phyloP scores from a whole-genome alignment of 37 sponge, comb jelly and placozoan species.

The Eunapius fragilis region DNA sequence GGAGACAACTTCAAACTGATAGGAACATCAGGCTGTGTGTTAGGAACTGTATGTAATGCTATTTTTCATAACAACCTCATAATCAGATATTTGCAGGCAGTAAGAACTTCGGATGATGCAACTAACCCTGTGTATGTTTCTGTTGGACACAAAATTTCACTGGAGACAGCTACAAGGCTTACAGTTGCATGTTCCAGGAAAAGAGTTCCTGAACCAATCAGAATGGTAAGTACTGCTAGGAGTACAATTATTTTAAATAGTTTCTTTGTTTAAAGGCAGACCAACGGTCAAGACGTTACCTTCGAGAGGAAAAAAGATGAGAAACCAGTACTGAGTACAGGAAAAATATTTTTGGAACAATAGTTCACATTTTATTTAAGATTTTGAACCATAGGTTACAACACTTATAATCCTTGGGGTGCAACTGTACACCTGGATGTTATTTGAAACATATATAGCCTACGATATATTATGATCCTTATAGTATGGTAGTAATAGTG shows the following conservation, averaged over 20 bases:
- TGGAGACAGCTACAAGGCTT: slow-evolving; percentile 84
- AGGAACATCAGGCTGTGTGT: slow-evolving; percentile 68
- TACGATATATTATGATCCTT: no score
- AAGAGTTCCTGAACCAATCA: slow-evolving; percentile 93
- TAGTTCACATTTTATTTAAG: no score
- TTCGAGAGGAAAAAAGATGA: slow-evolving; percentile 14
- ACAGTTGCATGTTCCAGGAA: slow-evolving; percentile 63
- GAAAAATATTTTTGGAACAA: background rate
- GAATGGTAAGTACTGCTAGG: slow-evolving; percentile 64
- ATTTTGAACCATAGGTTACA: no score
- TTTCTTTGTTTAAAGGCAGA: slow-evolving; percentile 45
- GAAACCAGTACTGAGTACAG: background rate
- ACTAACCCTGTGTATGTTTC: slow-evolving; percentile 96
- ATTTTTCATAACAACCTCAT: background rate
- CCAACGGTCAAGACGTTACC: slow-evolving; percentile 35
- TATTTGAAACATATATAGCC: no score
- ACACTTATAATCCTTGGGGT: no score
- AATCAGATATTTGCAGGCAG: slow-evolving; percentile 35
- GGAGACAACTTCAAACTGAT: slow-evolving; percentile 81
- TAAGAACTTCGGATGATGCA: slow-evolving; percentile 68
- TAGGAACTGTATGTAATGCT: slow-evolving; percentile 63
- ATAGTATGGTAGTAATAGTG: no score
- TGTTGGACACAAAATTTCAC: slow-evolving; percentile 91
- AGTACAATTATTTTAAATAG: background rate
- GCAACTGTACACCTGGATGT: no score